Base-by-base conservation (phyloP, 2,888 invertebrate genomes). In the Drosophila affinis region DNA sequence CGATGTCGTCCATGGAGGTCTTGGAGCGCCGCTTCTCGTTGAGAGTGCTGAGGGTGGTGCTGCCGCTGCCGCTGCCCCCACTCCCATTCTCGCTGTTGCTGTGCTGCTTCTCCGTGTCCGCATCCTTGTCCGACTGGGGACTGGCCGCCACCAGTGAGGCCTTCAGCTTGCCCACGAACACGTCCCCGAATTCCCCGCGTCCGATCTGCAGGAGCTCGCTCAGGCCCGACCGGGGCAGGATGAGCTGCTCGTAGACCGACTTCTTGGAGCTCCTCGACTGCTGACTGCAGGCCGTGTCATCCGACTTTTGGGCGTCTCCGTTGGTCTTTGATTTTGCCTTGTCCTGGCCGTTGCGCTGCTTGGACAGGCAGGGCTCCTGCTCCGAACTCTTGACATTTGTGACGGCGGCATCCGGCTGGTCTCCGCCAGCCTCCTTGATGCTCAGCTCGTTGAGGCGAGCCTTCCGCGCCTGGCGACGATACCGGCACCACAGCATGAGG, bases 131-230 rank as follows among this genome's bases (percentile, higher is more conserved):
- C 7, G 67, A 6, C 14, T 52, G 12, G 0, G 55, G 52, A n/a
- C 58, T 72, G 74, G 12, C 74, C 6, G 64, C 29, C 54, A 87
- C 80, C 32, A 91, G 73, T 0, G 89, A 84, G 0, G 56, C 90
- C 87, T 84, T 93, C 91, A 81, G 93, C 91, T 94, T 97, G 54
- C 96, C 97, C 46, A 98, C 93, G 86, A 96, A 95, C 0, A 98
- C 96, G 82, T 98, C 98, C 0, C 98, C 98, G 88, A 97, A 98
- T 84, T 97, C 97, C 0, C 98, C 98, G 27, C 97, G 96, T 18
- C 98, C 95, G 4, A 95, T 93, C 46, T 94, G 93, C 9, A 95
- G 94, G 2, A 94, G 92, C 24, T 96, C 96, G 0, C 94, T 95
- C 0, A 98, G 93, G 63, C 96, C 93, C 3, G 94, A 94, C 39